Percentiles rank a stretch among this genome's conserved stretches.
These are phyloP conservation scores for Chionomys nivalis DNA, from an alignment of 2,113 vertebrate genomes.

Conservation along the genomic window DNA sequence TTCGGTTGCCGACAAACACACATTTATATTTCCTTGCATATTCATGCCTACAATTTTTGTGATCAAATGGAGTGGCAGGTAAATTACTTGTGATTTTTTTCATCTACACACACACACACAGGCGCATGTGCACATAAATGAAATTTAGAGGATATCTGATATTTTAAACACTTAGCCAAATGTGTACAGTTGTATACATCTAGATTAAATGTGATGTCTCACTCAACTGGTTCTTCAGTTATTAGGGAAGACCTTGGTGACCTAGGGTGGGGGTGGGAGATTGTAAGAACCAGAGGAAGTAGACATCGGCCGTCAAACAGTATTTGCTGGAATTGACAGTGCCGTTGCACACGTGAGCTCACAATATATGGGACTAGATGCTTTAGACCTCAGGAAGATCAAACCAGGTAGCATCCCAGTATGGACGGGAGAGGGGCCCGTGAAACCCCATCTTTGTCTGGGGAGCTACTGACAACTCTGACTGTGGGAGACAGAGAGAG, in stretches of 20 bases:
- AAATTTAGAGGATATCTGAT: not conserved
- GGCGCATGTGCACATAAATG: not conserved
- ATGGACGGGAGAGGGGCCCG: too few relatives aligned
- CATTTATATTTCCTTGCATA: slow-evolving; percentile 72
- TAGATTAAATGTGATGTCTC: not conserved
- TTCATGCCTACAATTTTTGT: slow-evolving; percentile 73
- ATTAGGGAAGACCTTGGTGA: not conserved
- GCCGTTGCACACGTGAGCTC: too few relatives aligned
- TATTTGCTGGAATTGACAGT: not conserved
- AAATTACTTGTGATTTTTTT: slow-evolving; percentile 56
- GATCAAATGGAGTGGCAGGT: slow-evolving; percentile 53
- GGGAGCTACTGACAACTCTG: not conserved
- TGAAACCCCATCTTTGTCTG: not conserved
- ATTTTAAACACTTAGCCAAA: not conserved
- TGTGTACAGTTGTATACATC: not conserved
- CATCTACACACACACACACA: not conserved
- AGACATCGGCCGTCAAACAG: too few relatives aligned
- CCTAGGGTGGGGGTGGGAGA: not conserved
- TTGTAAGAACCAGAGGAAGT: not conserved
- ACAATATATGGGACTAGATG: not conserved
- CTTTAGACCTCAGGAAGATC: too few relatives aligned
- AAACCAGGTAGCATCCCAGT: not conserved
- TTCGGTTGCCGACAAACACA: slow-evolving; percentile 74
- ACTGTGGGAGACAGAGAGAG: too few relatives aligned
- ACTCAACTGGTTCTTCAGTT: not conserved